Evolutionary conservation across 2,797 vertebrate species (phyloP).

Genomic region (Sebastes steindachneri): DNA sequence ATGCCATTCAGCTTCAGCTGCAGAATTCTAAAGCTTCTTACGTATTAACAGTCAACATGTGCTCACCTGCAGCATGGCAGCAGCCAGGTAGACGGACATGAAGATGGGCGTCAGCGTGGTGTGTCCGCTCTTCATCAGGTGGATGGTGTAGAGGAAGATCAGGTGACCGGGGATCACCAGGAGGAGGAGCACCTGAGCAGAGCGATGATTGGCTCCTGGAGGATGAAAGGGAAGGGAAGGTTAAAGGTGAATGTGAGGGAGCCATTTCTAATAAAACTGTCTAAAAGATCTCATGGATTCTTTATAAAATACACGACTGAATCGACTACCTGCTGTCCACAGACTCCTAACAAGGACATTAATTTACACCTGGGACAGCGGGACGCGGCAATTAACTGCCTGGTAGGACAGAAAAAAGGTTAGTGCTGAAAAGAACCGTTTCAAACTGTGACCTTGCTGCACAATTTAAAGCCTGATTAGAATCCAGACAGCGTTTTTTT

Average conservation of each 20-base stretch:
- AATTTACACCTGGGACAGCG: slow-evolving; percentile 4
- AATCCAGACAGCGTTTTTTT: not conserved
- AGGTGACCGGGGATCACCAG: slow-evolving; percentile 92
- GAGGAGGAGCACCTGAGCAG: slow-evolving; percentile 93
- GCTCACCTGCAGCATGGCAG: slow-evolving; percentile 94
- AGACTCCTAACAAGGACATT: not conserved
- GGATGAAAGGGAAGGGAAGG: too few species aligned
- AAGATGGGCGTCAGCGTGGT: slow-evolving; percentile 93
- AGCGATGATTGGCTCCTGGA: slow-evolving; percentile 93
- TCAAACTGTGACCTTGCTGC: not conserved
- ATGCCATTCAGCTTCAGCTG: not conserved
- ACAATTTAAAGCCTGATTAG: not conserved
- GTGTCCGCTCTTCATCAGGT: slow-evolving; percentile 96
- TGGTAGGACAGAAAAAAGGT: not conserved
- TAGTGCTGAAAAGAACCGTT: too few species aligned
- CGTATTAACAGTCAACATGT: not conserved
- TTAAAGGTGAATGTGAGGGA: not conserved
- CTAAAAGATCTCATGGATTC: not conserved
- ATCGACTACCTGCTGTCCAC: not conserved
- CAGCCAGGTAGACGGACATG: slow-evolving; percentile 89
- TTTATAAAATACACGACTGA: not conserved
- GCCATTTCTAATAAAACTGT: not conserved
- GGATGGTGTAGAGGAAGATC: slow-evolving; percentile 95
- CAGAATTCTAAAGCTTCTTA: not conserved
- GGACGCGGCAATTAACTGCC: not conserved